Evolutionary conservation across 2,797 vertebrate genomes (phyloP).

Genomic region (Anolis apletophallus): DNA sequence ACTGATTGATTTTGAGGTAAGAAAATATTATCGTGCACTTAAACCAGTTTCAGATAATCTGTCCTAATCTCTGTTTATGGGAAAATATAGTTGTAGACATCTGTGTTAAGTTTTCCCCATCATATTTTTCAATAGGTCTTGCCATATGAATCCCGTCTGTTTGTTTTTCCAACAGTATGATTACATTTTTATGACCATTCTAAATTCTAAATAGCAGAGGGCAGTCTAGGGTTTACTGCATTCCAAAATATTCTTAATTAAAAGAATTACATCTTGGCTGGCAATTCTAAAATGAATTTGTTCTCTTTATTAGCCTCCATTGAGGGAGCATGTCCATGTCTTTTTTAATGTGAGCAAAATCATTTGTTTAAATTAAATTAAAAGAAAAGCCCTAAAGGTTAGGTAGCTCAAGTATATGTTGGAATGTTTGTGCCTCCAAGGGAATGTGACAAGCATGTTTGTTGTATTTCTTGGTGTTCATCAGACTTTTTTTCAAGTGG

Average conservation of each 20-base stretch:
- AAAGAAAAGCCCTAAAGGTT: neutral
- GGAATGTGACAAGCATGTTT: neutral
- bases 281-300: neutral
- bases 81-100: neutral
- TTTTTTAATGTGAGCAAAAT: neutral
- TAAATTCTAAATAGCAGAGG: too few relatives aligned
- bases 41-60: neutral
- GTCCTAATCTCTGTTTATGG: neutral
- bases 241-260: too few relatives aligned
- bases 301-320: neutral
- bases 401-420: neutral
- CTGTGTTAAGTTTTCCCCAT: neutral
- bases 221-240: too few relatives aligned
- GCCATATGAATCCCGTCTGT: neutral
- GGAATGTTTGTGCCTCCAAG: neutral
- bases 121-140: neutral
- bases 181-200: neutral
- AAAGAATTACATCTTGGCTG: too few relatives aligned
- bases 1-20: slow-evolving; percentile 98
- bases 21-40: slow-evolving; percentile 2
- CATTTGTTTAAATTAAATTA: neutral
- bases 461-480: neutral
- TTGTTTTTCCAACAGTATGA: neutral
- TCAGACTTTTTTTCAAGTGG: neutral
- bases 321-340: neutral